Evolutionary conservation across 37 sponge, comb jelly and placozoan species (phyloP).

Genomic region (Halichondria panicea): DNA sequence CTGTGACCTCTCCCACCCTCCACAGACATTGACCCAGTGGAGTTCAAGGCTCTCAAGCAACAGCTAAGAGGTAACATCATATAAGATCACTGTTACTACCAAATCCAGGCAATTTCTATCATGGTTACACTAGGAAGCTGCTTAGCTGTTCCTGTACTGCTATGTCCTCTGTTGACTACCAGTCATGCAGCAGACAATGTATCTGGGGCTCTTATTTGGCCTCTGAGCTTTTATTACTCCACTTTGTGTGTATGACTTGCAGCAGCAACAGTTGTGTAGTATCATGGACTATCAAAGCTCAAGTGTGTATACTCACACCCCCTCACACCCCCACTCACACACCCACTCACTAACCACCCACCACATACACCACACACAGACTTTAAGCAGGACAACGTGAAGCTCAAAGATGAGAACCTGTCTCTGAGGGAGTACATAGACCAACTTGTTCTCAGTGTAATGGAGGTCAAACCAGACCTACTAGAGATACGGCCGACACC

Average conservation of each 20-base stretch:
- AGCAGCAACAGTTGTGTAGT: not conserved
- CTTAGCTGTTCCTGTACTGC: not conserved
- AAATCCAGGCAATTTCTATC: not conserved
- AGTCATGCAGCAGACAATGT: constrained; percentile 12
- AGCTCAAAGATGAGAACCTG: constrained; percentile 56
- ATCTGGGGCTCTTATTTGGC: no score
- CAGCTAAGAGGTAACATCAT: constrained; percentile 26
- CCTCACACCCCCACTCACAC: not conserved
- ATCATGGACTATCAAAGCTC: not conserved
- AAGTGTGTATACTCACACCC: not conserved
- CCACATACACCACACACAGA: constrained; percentile 45
- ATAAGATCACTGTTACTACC: not conserved
- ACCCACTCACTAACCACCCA: not conserved
- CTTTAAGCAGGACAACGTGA: constrained; percentile 44
- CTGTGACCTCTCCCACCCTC: not conserved
- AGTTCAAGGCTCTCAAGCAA: constrained; percentile 28
- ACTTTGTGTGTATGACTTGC: no score
- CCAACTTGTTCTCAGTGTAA: constrained; percentile 35
- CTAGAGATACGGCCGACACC: constrained; percentile 51
- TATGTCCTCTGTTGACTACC: not conserved
- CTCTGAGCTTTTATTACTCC: no score
- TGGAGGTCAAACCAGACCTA: constrained; percentile 65
- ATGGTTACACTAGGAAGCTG: not conserved
- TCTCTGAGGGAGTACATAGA: constrained; percentile 69
- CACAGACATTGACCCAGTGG: constrained; percentile 11